Evolutionary conservation across 1,140 invertebrate species (phyloP).

Genomic region (Bombus haemorrhoidalis): DNA sequence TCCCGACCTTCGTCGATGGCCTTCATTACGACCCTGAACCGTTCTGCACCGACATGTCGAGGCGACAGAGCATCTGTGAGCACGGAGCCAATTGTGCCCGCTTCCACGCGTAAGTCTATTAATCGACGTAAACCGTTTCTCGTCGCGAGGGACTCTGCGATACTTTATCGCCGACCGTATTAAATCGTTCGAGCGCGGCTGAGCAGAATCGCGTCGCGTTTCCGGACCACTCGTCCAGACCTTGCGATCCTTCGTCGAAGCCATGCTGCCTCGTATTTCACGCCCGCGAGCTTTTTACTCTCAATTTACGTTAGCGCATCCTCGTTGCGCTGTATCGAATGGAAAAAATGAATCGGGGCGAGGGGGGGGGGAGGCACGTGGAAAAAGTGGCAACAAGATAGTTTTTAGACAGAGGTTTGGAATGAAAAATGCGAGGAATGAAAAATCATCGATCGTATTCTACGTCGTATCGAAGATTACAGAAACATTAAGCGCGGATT

Average conservation of each 20-base stretch:
- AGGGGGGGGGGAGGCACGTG: rapidly evolving
- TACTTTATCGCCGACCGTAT: conserved; percentile 14
- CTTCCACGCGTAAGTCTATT: conserved; percentile 72
- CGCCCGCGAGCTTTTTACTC: background rate
- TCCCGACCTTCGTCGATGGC: conserved; percentile 74
- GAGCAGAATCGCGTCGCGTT: background rate
- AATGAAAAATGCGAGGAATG: background rate
- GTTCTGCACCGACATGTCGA: conserved; percentile 67
- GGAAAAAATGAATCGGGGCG: no score
- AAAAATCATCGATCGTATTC: no score
- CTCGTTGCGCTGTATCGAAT: background rate
- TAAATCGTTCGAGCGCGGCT: conserved; percentile 13
- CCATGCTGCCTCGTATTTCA: background rate
- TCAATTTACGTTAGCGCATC: background rate
- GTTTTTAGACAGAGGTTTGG: background rate
- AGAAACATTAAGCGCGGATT: background rate
- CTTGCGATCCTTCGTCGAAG: conserved; percentile 1
- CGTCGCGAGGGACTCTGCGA: background rate
- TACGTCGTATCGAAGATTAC: no score
- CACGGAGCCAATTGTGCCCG: conserved; percentile 74
- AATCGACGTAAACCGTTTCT: background rate
- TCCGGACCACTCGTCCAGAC: conserved; percentile 14
- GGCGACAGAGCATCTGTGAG: conserved; percentile 73
- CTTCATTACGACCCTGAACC: conserved; percentile 75
- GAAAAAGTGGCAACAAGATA: no score